Conservation (phyloP, 1,140 invertebrate species). For the Habropoda laboriosa region DNA sequence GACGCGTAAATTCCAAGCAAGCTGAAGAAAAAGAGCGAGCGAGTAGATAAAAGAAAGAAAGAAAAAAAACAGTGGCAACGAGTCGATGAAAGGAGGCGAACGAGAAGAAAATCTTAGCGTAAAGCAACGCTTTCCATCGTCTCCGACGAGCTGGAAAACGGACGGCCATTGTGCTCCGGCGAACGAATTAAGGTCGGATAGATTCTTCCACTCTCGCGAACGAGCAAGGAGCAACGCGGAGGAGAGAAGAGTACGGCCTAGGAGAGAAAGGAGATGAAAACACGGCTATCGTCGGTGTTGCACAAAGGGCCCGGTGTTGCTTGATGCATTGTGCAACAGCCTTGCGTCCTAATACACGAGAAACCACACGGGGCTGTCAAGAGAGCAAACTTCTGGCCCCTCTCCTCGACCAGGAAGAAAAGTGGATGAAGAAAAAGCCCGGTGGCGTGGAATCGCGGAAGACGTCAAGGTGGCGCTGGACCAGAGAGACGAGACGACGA, state of each 20-base stretch:
- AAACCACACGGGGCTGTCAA: constrained; percentile 61
- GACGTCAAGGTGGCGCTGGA: constrained; percentile 50
- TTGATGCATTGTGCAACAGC: constrained; percentile 61
- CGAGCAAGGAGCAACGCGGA: not conserved
- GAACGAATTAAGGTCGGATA: constrained; percentile 67
- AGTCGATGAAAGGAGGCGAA: constrained; percentile 21
- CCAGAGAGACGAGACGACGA: not conserved
- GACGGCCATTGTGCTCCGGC: constrained; percentile 54
- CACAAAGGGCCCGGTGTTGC: constrained; percentile 68
- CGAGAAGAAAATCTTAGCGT: constrained; percentile 45
- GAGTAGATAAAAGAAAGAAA: not conserved
- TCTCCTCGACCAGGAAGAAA: constrained; percentile 32
- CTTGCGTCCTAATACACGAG: constrained; percentile 42
- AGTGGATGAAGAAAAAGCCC: constrained; percentile 35
- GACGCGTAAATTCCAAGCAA: not conserved
- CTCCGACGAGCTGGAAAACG: constrained; percentile 56
- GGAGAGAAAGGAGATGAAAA: not conserved
- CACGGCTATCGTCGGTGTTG: constrained; percentile 41
- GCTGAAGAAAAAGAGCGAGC: not conserved
- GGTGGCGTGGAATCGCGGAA: constrained; percentile 42
- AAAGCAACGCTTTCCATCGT: constrained; percentile 48
- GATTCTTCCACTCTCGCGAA: constrained; percentile 42
- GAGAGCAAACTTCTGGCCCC: constrained; percentile 58
- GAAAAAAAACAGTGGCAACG: constrained; percentile 34
- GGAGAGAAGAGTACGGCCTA: not conserved